Percentiles rank a stretch among this genome's conserved stretches.
Conservation (phyloP, 2,113 vertebrate genomes). For the Cnemophilus loriae region DNA sequence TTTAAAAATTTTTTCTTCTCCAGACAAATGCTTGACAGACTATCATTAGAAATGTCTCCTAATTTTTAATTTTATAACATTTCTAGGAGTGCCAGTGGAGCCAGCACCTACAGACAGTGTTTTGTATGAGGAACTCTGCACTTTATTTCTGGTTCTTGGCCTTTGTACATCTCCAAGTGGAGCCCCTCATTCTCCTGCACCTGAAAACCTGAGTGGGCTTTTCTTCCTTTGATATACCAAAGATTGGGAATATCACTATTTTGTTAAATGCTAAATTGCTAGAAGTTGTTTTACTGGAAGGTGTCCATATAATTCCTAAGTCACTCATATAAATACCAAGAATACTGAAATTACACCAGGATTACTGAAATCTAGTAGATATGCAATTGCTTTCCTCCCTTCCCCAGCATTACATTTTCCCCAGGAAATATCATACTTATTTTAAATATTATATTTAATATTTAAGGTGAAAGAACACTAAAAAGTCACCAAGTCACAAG, state of each 20-base stretch:
- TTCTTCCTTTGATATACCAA: neutral
- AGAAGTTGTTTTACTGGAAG: neutral
- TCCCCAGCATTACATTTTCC: neutral
- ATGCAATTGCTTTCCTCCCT: neutral
- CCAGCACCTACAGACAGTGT: neutral
- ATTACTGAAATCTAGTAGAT: neutral
- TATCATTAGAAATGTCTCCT: neutral
- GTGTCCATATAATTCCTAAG: neutral
- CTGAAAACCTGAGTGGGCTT: neutral
- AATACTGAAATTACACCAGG: neutral
- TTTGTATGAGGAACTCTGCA: fast-evolving
- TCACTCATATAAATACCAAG: neutral
- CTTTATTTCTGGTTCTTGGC: neutral
- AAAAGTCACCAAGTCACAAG: neutral
- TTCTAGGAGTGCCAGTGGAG: neutral
- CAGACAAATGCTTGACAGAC: neutral
- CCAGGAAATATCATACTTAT: neutral
- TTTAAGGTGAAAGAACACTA: neutral
- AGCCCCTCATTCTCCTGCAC: neutral
- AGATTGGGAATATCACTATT: neutral
- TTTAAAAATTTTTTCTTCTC: neutral
- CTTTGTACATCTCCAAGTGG: neutral
- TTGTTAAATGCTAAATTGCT: neutral
- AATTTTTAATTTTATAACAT: neutral
- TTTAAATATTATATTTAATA: neutral